Percentiles rank a stretch among this genome's conserved stretches.
These are phyloP conservation scores for Gobio gobio DNA, from an alignment of 2,113 vertebrate species.

Conservation along the genomic window DNA sequence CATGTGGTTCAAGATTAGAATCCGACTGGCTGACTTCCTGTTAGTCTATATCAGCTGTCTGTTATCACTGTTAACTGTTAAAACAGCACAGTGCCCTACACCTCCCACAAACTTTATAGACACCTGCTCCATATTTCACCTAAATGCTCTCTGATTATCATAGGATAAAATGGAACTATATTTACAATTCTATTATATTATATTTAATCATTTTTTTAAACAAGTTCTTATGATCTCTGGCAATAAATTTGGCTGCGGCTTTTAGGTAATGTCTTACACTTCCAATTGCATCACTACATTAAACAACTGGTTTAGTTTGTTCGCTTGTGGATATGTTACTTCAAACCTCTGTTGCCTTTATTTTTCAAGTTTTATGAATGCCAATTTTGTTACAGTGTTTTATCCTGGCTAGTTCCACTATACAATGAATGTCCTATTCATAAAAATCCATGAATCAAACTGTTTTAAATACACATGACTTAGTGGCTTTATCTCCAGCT, in stretches of 20 bases:
- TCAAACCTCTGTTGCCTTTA: background rate
- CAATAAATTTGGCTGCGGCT: too few relatives aligned
- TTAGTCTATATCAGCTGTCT: background rate
- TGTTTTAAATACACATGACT: slow-evolving; percentile 7
- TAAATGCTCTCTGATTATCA: background rate
- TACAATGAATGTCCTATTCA: background rate
- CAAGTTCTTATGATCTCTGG: too few relatives aligned
- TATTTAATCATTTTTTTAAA: too few relatives aligned
- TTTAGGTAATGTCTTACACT: too few relatives aligned
- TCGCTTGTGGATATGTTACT: too few relatives aligned
- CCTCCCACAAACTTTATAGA: background rate
- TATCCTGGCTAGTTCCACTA: background rate
- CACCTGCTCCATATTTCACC: background rate
- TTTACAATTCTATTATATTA: too few relatives aligned
- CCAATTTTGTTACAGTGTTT: background rate
- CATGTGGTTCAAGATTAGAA: background rate
- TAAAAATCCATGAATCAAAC: slow-evolving; percentile 15
- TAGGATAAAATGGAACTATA: too few relatives aligned
- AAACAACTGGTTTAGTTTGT: too few relatives aligned
- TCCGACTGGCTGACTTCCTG: background rate
- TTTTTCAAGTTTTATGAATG: background rate
- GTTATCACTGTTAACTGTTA: background rate
- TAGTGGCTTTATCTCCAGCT: slow-evolving; percentile 2
- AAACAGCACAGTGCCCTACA: too few relatives aligned
- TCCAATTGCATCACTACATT: too few relatives aligned